Conservation (phyloP, 2,797 vertebrate species). For the Synanceia verrucosa region DNA sequence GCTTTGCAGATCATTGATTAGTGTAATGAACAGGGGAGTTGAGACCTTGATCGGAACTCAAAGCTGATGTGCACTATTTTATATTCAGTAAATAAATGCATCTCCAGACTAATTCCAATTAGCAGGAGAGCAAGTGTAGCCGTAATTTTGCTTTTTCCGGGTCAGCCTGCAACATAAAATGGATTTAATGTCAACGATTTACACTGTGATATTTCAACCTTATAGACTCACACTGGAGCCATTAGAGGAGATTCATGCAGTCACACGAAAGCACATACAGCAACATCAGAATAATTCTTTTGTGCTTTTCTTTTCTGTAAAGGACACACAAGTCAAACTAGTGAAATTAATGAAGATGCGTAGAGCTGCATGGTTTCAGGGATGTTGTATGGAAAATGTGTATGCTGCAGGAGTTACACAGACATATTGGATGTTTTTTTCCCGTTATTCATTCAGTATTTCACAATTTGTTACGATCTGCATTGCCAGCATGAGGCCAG, state of each 20-base stretch:
- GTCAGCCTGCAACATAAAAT: slow-evolving; percentile 66
- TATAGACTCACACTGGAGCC: slow-evolving; percentile 50
- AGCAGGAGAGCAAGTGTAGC: slow-evolving; percentile 64
- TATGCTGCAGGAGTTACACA: too few relatives aligned
- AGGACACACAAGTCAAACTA: too few relatives aligned
- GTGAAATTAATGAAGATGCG: background rate
- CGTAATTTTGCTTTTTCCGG: slow-evolving; percentile 59
- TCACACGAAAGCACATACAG: slow-evolving; percentile 8
- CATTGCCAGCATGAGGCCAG: too few relatives aligned
- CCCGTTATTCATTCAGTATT: background rate
- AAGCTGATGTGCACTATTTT: slow-evolving; percentile 37
- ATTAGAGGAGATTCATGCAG: slow-evolving; percentile 58
- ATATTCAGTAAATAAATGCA: slow-evolving; percentile 64
- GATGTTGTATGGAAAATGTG: background rate
- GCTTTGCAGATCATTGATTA: slow-evolving; percentile 59
- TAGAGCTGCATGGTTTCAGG: background rate
- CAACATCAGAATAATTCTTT: background rate
- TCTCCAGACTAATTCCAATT: slow-evolving; percentile 71
- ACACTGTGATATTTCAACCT: slow-evolving; percentile 66
- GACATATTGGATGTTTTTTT: too few relatives aligned
- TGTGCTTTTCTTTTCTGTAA: slow-evolving; percentile 1
- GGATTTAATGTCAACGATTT: slow-evolving; percentile 74
- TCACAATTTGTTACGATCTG: background rate
- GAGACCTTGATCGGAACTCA: slow-evolving; percentile 41
- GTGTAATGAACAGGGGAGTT: slow-evolving; percentile 36